Evolutionary conservation across 2,888 invertebrate genomes (phyloP), one percentile per base, ranked within the genome.

Genomic region (Sarcophaga subvicina): DNA sequence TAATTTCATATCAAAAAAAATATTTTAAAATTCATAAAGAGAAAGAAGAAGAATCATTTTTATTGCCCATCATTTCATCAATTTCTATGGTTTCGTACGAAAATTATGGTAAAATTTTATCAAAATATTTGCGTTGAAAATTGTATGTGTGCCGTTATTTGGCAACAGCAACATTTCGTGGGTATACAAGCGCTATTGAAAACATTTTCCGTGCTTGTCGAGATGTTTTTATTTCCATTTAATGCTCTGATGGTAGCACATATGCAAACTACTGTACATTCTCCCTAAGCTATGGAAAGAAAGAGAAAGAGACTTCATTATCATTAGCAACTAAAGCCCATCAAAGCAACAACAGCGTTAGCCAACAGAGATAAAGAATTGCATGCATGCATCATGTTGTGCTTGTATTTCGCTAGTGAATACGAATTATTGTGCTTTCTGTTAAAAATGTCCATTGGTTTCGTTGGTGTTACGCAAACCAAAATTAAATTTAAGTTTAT

Each of bases 401-500:
- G 54, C 37, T 20, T 14, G 6, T 37, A 27, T 22, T 64, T 47
- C 22, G 17, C 10, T 37, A 75, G 25, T 14, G 49, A 64, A 25
- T 49, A 49, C 8, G 47, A 63, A 63, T 62, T 45, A 75, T 49
- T 37, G 37, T 37, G 37, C 37, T 47, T 49, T 75, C 63, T 49
- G 63, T 49, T 49, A 0, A 25, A 64, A 75, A 75, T 64, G 47
- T 10, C 11, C 37, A 73, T 54, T 63, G 62, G 47, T 73, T 47
- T 73, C 37, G 37, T 62, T 62, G 63, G 73, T 62, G 14, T 73
- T 73, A 47, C 75, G 63, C 75, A 75, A 49, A 64, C 63, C 63
- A 63, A 49, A 62, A 72, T 72, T 62, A 72, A 72, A 72, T 72
- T 62, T 72, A 62, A 37, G 62, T 72, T 72, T 72, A 45, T 72